Evolutionary conservation across 2,113 vertebrate species (phyloP), one percentile per base, ranked within the genome.

Genomic region (Semnopithecus entellus): DNA sequence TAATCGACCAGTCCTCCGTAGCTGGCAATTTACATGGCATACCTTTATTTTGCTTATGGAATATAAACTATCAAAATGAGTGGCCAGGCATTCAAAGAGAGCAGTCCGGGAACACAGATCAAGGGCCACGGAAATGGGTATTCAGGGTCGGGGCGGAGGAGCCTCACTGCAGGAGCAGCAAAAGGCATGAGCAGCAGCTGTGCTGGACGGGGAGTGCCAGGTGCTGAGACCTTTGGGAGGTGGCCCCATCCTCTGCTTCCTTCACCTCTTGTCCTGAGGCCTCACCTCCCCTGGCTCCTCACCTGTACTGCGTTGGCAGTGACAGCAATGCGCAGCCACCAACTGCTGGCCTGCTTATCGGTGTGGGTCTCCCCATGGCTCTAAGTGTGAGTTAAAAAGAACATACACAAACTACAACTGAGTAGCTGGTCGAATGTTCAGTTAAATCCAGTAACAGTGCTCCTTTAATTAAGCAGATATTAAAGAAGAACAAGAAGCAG

Each of bases 401-500:
- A 81, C 43, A n/a, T 10, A 59, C 88, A 43, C 25, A 70, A 97
- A 75, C 45, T 78, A 30, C 13, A 82, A n/a, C 18, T 75, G 92
- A 91, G 79, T 94, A 84, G 43, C 61, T 50, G 95, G 90, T 96
- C 80, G 76, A 59, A 55, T 45, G 43, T 87, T 83, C 88, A 59
- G 40, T 68, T 55, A 89, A 78, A 82, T 66, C 64, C 85, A 88
- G 84, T 30, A n/a, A 68, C 1, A n/a, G 72, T 55, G 27, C 27
- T 91, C 66, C 78, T 89, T 96, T 81, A 88, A 84, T 92, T 23
- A 95, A 82, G 86, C 88, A 96, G 88, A 86, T 97, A 95, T 75
- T 85, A 87, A 78, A 94, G 92, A 91, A 90, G 96, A 93, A 40
- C 88, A 84, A 8, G 18, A 64, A 94, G 95, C 98, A 98, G 97